phyloP scores from a whole-genome alignment of 2,113 vertebrate genomes.

The Nannospalax galili region DNA sequence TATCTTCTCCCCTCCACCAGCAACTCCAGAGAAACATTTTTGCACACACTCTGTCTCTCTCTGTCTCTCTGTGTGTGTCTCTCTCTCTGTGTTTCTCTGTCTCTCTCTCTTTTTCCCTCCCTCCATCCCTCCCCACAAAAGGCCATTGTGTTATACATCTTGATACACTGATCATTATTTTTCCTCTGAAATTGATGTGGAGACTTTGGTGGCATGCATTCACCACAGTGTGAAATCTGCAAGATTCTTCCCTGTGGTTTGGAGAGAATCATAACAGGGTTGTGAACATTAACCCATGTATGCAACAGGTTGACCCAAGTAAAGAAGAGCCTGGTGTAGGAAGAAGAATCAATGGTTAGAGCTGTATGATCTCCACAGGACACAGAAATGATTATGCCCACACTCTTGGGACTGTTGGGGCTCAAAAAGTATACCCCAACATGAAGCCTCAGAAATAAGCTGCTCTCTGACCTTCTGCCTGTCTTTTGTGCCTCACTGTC shows the following conservation, averaged over 20 bases:
- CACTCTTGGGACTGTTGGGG: rapidly evolving
- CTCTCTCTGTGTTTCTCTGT: slow-evolving; percentile 40
- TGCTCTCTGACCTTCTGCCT: neutral
- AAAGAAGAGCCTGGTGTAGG: neutral
- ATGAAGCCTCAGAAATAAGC: neutral
- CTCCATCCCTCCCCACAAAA: slow-evolving; percentile 41
- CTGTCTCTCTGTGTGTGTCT: neutral
- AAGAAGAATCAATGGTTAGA: neutral
- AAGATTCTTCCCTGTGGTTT: slow-evolving; percentile 71
- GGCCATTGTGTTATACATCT: slow-evolving; percentile 57
- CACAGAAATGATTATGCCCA: neutral
- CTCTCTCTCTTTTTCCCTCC: neutral
- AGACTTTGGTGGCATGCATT: slow-evolving; percentile 69
- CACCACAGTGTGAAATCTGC: slow-evolving; percentile 75
- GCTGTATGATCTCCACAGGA: neutral
- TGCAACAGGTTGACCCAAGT: neutral
- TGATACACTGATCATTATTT: slow-evolving; percentile 75
- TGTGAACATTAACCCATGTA: neutral
- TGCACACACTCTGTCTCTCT: neutral
- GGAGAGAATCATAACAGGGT: neutral
- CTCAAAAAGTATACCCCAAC: neutral
- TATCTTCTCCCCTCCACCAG: neutral
- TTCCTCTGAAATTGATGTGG: slow-evolving; percentile 76
- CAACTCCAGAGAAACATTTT: neutral
- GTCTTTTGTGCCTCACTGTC: neutral